Percentiles rank a stretch among this genome's conserved stretches.
Conservation (phyloP, 2,113 vertebrate species). For the Platysteira castanea region DNA sequence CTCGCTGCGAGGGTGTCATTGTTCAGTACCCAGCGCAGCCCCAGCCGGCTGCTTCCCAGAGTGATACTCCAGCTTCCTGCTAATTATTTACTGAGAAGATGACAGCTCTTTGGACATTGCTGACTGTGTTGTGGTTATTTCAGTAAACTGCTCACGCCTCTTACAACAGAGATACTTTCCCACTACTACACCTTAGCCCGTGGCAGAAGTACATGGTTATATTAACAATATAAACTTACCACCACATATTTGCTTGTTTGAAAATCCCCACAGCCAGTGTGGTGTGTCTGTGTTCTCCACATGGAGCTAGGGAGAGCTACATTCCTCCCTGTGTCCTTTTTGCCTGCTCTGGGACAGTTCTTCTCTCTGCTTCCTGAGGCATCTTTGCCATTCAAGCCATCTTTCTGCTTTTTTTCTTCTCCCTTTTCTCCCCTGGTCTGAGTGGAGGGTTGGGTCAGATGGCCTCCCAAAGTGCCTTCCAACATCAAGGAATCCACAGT, state of each 20-base stretch:
- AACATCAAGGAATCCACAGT: background rate
- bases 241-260: rapidly evolving
- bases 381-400: background rate
- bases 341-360: background rate
- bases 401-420: background rate
- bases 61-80: background rate
- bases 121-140: background rate
- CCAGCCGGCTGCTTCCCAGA: conserved; percentile 19
- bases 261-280: background rate
- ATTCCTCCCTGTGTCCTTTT: background rate
- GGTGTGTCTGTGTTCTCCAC: background rate
- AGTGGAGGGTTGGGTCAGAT: background rate
- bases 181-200: background rate
- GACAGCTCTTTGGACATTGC: background rate
- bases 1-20: conserved; percentile 8
- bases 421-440: background rate
- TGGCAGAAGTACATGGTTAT: background rate
- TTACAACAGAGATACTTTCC: background rate
- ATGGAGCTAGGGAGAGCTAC: background rate
- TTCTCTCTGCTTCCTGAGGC: background rate
- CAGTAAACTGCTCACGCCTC: background rate
- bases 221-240: background rate
- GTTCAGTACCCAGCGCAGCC: background rate
- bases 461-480: background rate
- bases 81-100: conserved; percentile 38